Percentiles rank a stretch among this genome's conserved stretches.
Conservation (phyloP, 2,888 invertebrate species). For the Alloplasta piceator region DNA sequence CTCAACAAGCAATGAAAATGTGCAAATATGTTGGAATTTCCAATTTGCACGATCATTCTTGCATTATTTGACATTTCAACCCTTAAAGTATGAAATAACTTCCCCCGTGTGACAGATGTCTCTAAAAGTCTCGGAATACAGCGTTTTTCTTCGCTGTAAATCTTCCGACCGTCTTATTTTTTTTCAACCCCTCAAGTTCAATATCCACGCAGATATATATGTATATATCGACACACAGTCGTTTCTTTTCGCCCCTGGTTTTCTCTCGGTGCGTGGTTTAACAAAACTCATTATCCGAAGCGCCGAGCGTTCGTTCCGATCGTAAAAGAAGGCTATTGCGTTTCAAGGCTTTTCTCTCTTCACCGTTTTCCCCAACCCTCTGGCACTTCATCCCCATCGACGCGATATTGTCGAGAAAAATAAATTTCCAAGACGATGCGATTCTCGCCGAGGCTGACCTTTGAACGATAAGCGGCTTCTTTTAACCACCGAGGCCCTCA, state of each 20-base stretch:
- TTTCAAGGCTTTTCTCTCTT: conserved; percentile 47
- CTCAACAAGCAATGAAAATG: too few relatives aligned
- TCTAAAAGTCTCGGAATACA: too few relatives aligned
- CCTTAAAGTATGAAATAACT: too few relatives aligned
- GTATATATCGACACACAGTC: background rate
- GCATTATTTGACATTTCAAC: too few relatives aligned
- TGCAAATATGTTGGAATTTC: too few relatives aligned
- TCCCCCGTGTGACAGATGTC: too few relatives aligned
- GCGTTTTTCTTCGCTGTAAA: too few relatives aligned
- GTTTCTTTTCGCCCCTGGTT: conserved; percentile 30
- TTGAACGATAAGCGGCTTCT: conserved; percentile 56
- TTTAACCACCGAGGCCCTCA: conserved; percentile 22
- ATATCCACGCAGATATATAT: conserved; percentile 1
- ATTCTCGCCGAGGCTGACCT: conserved; percentile 53
- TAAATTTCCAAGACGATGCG: conserved; percentile 49
- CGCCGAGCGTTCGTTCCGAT: conserved; percentile 52
- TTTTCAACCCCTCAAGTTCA: background rate
- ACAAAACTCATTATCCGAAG: conserved; percentile 46
- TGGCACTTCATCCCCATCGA: background rate
- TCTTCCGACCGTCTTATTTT: too few relatives aligned
- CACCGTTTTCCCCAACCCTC: background rate
- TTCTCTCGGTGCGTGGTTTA: conserved; percentile 47
- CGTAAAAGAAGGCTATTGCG: conserved; percentile 62
- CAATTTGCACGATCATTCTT: too few relatives aligned
- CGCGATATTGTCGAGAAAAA: conserved; percentile 35